A percentile compares a stretch with the other conserved stretches of the same genome.
phyloP scores from a whole-genome alignment of 2,888 invertebrate species.

The Hypena proboscidalis region DNA sequence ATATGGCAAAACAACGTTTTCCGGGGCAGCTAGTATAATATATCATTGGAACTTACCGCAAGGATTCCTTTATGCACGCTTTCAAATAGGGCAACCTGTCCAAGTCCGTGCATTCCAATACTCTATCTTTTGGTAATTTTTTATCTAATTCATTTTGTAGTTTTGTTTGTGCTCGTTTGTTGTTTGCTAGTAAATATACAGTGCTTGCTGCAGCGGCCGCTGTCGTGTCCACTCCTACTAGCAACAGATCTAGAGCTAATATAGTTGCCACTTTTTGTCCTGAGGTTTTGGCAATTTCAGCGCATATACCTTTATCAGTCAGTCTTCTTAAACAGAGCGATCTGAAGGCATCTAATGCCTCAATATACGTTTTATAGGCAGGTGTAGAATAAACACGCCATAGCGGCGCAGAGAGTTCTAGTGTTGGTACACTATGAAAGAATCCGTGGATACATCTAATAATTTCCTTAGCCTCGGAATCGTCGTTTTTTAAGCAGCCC shows the following conservation, averaged over 20 bases:
- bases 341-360: conserved; percentile 89
- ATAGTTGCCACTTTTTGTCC: conserved; percentile 86
- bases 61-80: conserved; percentile 91
- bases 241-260: conserved; percentile 90
- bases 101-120: conserved; percentile 85
- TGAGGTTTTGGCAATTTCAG: conserved; percentile 66
- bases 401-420: conserved; percentile 90
- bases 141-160: conserved; percentile 87
- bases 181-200: conserved; percentile 90
- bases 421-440: conserved; percentile 90
- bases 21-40: no score
- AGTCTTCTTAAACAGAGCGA: conserved; percentile 80
- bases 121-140: conserved; percentile 82
- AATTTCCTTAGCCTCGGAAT: conserved; percentile 90
- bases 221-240: conserved; percentile 94
- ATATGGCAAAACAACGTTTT: no score
- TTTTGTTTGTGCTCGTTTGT: conserved; percentile 87
- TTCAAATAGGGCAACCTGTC: conserved; percentile 89
- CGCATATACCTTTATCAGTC: conserved; percentile 76
- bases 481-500: conserved; percentile 89
- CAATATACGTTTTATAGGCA: conserved; percentile 89
- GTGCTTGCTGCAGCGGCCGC: conserved; percentile 91
- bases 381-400: conserved; percentile 90
- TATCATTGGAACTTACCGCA: conserved; percentile 84
- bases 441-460: conserved; percentile 91